A percentile compares a stretch with the other conserved stretches of the same genome.
These are phyloP conservation scores for Cyanoderma ruficeps DNA, from an alignment of 2,113 vertebrate species.

Conservation along the genomic window DNA sequence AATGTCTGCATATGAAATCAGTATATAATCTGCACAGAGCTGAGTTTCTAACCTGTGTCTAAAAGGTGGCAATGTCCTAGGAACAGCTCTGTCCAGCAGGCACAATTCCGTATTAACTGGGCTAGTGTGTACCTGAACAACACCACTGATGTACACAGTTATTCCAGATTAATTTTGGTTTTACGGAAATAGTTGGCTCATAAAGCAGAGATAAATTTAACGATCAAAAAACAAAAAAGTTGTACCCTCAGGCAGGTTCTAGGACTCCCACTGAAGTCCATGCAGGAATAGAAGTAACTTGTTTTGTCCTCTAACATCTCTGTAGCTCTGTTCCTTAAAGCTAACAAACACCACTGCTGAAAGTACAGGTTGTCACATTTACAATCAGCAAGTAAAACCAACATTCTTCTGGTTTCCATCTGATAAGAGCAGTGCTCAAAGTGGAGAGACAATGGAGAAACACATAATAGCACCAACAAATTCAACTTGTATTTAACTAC, in stretches of 20 bases:
- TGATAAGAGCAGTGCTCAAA: slow-evolving; percentile 4
- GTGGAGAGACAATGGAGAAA: slow-evolving; percentile 8
- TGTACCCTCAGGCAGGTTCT: neutral
- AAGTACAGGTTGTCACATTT: slow-evolving; percentile 34
- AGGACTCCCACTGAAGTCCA: neutral
- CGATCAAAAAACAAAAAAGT: neutral
- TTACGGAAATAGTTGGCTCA: neutral
- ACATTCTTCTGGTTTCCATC: slow-evolving; percentile 27
- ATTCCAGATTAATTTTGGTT: neutral
- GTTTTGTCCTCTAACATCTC: neutral
- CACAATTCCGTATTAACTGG: neutral
- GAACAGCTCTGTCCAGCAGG: neutral
- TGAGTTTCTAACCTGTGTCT: neutral
- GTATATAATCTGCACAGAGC: neutral
- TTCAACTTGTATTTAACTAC: neutral
- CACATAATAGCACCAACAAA: neutral
- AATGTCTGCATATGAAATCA: neutral
- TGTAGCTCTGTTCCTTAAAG: neutral
- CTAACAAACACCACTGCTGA: neutral
- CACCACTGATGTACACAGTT: neutral
- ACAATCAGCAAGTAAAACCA: slow-evolving; percentile 22
- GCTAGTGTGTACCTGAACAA: neutral
- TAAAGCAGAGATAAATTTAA: neutral
- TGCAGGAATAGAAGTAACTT: neutral
- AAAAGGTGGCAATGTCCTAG: neutral